Percentiles rank a stretch among this genome's conserved stretches.
Conservation (phyloP, 2,888 invertebrate species). For the Dendrolimus pini region DNA sequence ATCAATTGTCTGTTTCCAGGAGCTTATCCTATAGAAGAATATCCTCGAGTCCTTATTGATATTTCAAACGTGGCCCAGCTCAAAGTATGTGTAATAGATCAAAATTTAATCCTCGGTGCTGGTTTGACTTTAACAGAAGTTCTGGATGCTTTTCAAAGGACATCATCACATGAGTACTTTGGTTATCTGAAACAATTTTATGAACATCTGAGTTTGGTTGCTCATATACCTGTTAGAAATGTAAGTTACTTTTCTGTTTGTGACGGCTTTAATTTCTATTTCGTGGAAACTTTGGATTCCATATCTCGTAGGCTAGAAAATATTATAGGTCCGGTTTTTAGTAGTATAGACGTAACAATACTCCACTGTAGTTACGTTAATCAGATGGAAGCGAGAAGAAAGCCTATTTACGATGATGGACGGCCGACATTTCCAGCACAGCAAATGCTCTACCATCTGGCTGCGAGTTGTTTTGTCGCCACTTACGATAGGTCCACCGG, state of each 20-base stretch:
- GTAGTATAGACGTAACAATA: too few relatives aligned
- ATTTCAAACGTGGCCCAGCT: slow-evolving; percentile 76
- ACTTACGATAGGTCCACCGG: too few relatives aligned
- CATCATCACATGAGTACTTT: slow-evolving; percentile 55
- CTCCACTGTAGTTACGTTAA: too few relatives aligned
- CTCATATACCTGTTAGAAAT: slow-evolving; percentile 83
- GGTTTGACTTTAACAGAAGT: slow-evolving; percentile 71
- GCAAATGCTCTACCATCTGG: too few relatives aligned
- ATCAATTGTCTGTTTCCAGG: slow-evolving; percentile 28
- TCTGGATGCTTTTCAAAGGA: slow-evolving; percentile 54
- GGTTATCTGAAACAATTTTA: slow-evolving; percentile 74
- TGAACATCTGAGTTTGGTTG: slow-evolving; percentile 80
- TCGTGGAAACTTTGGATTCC: too few relatives aligned
- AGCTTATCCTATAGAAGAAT: slow-evolving; percentile 44
- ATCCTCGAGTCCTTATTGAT: slow-evolving; percentile 74
- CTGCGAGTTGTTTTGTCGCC: too few relatives aligned
- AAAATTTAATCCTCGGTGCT: slow-evolving; percentile 72
- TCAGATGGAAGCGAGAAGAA: too few relatives aligned
- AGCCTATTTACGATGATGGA: too few relatives aligned
- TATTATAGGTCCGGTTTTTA: too few relatives aligned
- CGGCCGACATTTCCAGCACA: too few relatives aligned
- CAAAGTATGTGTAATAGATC: slow-evolving; percentile 43
- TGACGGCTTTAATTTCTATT: slow-evolving; percentile 24
- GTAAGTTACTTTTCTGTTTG: slow-evolving; percentile 73
- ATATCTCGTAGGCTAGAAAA: too few relatives aligned